Evolutionary conservation across 2,113 vertebrate genomes (phyloP).

Genomic region (Ailuropoda melanoleuca): DNA sequence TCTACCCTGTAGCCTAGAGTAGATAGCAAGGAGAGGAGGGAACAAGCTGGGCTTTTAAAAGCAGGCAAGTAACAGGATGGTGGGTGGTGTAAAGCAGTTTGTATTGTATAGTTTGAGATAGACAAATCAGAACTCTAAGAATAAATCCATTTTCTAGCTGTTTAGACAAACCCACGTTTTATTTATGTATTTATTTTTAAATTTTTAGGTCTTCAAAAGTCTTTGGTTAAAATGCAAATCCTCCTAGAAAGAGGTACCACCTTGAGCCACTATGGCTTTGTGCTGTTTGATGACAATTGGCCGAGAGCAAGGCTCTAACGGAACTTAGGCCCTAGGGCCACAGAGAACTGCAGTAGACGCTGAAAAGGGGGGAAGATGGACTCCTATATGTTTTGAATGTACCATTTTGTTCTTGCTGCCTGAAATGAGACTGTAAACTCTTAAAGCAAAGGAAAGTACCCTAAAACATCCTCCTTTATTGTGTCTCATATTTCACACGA

Average conservation of each 20-base stretch:
- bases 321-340: neutral
- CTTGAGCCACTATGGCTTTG: neutral
- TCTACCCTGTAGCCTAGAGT: neutral
- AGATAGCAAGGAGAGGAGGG: neutral
- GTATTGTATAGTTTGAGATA: neutral
- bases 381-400: neutral
- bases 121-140: neutral
- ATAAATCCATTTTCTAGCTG: constrained; percentile 37
- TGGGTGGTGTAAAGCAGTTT: constrained; percentile 8
- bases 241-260: neutral
- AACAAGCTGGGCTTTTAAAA: constrained; percentile 23
- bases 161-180: neutral
- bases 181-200: neutral
- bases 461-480: neutral
- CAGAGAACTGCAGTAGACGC: neutral
- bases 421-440: neutral
- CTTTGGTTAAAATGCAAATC: constrained; percentile 26
- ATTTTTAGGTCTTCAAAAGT: neutral
- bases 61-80: neutral
- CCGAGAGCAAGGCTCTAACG: constrained; percentile 12
- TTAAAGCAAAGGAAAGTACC: neutral
- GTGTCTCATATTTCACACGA: neutral
- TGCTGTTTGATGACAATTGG: neutral
- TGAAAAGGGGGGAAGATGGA: neutral
- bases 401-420: neutral